A percentile compares a stretch with the other conserved stretches of the same genome.
phyloP scores from a whole-genome alignment of 2,797 vertebrate species.

The Parauchenoglanis ngamensis region DNA sequence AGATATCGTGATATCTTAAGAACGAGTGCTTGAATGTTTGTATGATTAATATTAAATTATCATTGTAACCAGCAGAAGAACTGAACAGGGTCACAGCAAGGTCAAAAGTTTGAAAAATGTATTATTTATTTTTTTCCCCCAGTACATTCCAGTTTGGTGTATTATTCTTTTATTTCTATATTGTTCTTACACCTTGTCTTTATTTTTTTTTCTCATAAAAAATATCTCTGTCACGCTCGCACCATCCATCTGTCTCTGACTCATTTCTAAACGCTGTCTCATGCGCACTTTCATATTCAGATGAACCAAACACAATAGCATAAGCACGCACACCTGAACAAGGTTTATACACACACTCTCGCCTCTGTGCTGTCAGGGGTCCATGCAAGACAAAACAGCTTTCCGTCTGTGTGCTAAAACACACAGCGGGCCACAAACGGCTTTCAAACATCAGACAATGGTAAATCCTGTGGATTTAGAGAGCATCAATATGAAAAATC shows the following conservation, averaged over 20 bases:
- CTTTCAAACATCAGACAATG: constrained; percentile 35
- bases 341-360: constrained; percentile 21
- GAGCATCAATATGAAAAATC: constrained; percentile 35
- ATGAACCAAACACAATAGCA: constrained; percentile 41
- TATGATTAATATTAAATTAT: neutral
- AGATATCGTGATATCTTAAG: neutral
- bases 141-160: neutral
- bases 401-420: constrained; percentile 23
- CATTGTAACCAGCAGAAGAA: neutral
- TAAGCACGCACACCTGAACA: constrained; percentile 32
- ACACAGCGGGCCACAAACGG: constrained; percentile 24
- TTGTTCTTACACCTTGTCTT: neutral
- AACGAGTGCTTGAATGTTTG: neutral
- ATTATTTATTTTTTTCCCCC: neutral
- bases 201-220: neutral
- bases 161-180: neutral
- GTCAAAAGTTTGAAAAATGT: no score
- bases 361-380: constrained; percentile 34
- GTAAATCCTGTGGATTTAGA: constrained; percentile 5
- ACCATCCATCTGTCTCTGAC: constrained; percentile 13
- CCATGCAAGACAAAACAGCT: constrained; percentile 41
- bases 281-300: constrained; percentile 55
- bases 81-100: neutral
- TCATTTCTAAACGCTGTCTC: constrained; percentile 24
- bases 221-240: neutral